These are phyloP conservation scores for Grapholita molesta DNA, from an alignment of 1,140 invertebrate species.

Conservation along the genomic window DNA sequence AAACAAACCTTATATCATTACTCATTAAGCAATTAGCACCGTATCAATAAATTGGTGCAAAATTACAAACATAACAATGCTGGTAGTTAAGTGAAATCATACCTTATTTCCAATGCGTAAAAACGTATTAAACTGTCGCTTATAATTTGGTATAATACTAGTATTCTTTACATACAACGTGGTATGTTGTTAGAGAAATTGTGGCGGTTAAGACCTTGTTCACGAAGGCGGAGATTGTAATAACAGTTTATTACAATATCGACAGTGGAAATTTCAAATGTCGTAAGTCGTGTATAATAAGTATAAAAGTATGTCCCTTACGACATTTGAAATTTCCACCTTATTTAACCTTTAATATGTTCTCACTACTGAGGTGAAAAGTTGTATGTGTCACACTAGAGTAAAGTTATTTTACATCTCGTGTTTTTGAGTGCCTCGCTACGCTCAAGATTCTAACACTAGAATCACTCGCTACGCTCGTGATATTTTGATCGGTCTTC, in stretches of 20 bases:
- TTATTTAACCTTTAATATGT: no score
- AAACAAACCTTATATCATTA: background rate
- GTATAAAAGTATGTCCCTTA: no score
- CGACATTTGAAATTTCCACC: no score
- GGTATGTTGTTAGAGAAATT: background rate
- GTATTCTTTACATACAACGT: background rate
- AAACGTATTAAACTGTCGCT: background rate
- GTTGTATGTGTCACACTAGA: no score
- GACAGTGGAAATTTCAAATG: no score
- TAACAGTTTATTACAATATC: constrained; percentile 6
- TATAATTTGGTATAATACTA: background rate
- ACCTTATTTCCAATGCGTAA: background rate
- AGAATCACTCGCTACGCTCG: no score
- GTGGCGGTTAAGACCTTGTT: background rate
- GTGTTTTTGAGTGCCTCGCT: no score
- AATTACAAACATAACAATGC: background rate
- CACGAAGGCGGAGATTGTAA: background rate
- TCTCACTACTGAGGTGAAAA: no score
- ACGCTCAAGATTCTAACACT: no score
- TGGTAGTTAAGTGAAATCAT: background rate
- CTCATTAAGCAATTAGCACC: background rate
- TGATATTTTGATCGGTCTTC: background rate
- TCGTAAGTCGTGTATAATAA: no score
- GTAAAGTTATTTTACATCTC: no score
- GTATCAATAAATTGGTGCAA: background rate